Evolutionary conservation across 2,113 vertebrate genomes (phyloP), one percentile per base, ranked within the genome.

Genomic region (Myrmecophaga tridactyla): DNA sequence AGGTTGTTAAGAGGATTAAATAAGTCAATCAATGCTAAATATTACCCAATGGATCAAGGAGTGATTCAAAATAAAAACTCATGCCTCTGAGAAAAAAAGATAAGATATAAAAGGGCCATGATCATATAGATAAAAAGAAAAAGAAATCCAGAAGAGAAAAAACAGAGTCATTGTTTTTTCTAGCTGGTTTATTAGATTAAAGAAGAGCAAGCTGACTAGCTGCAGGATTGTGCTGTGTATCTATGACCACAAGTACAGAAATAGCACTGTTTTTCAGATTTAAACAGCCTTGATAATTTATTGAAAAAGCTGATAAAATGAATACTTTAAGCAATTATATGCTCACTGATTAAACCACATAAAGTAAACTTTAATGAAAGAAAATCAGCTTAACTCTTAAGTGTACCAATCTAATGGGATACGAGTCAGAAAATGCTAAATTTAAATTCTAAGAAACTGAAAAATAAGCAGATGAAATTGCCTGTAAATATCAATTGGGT

Each of bases 301-400:
- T 97, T 97, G 94, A 96, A 97, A 97, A 97, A 96, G 83, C 89
- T 95, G 95, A 95, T 76, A 96, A 97, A 97, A 94, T 97, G 97
- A 97, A 97, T 96, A 97, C 94, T 97, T 97, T 93, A 96, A 96
- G 97, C 97, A 97, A 97, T 97, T 97, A 96, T 41, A 53, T 92
- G 75, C 92, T 97, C 97, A 93, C 97, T 97, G 97, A 97, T 97
- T 97, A 97, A 97, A 86, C 80, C 94, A 94, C 86, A 94, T 95
- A 96, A 97, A 97, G 91, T 86, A 95, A 97, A 96, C 78, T 97
- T 97, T 96, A 97, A 97, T 97, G 96, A 96, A 97, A 97, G 96
- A 95, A 97, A 97, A 97, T 97, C 94, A 97, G 85, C 96, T 97
- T 97, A 97, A 97, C 96, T 97, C 96, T 97, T 97, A 96, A 97